Conservation (phyloP, 2,888 invertebrate species). For the Scrobipalpa atriplicella region DNA sequence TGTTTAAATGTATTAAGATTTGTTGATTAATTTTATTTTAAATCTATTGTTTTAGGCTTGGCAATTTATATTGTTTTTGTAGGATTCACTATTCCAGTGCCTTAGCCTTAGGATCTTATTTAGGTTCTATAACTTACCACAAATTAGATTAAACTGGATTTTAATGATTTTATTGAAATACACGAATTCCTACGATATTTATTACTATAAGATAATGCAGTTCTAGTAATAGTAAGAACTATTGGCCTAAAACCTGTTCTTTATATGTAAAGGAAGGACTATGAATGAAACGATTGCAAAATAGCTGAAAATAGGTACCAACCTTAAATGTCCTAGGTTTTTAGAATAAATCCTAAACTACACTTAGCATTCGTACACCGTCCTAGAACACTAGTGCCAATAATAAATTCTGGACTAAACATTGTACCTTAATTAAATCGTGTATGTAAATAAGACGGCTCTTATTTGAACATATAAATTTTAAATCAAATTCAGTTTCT, state of each 20-base stretch:
- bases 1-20: not conserved
- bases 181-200: not conserved
- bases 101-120: conserved; percentile 21
- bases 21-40: conserved; percentile 31
- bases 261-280: no score
- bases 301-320: not conserved
- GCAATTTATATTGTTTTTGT: conserved; percentile 24
- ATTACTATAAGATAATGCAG: not conserved
- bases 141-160: not conserved
- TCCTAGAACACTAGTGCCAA: conserved; percentile 45
- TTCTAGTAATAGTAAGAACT: not conserved
- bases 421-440: conserved; percentile 28
- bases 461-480: not conserved
- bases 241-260: not conserved
- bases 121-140: not conserved
- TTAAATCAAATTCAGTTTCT: no score
- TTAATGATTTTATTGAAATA: not conserved
- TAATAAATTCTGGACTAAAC: conserved; percentile 27
- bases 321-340: not conserved
- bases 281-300: not conserved
- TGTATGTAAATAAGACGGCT: not conserved
- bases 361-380: conserved; percentile 36
- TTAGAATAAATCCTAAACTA: conserved; percentile 14
- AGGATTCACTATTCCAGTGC: conserved; percentile 36
- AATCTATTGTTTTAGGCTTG: conserved; percentile 22